These are phyloP conservation scores for Stenoptilia bipunctidactyla DNA, from an alignment of 2,888 invertebrate genomes.

Conservation along the genomic window DNA sequence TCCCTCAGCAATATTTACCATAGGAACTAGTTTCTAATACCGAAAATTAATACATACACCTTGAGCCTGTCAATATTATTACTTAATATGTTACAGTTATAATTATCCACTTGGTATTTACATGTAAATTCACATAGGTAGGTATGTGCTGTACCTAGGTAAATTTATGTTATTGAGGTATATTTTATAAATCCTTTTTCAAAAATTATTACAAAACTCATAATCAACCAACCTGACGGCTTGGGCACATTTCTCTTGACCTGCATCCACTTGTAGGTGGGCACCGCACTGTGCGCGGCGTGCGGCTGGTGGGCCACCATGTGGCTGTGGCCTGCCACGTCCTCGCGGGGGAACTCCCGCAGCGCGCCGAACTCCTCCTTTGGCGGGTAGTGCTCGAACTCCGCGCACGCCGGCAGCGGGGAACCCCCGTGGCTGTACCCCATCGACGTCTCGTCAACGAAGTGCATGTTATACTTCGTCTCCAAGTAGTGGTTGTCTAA, in stretches of 20 bases:
- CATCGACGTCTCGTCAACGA: constrained; percentile 52
- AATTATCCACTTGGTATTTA: no score
- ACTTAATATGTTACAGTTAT: no score
- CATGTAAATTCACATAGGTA: no score
- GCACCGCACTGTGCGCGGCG: constrained; percentile 76
- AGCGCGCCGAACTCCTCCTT: constrained; percentile 72
- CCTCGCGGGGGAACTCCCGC: constrained; percentile 43
- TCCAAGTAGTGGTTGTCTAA: constrained; percentile 62
- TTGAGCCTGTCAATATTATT: no score
- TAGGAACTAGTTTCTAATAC: no score
- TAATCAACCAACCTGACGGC: constrained; percentile 80
- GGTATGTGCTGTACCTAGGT: no score
- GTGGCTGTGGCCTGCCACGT: constrained; percentile 38
- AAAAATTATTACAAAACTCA: no score
- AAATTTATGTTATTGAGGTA: no score
- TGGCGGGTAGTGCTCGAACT: constrained; percentile 73
- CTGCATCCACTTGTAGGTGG: constrained; percentile 99
- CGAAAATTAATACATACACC: no score
- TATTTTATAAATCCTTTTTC: no score
- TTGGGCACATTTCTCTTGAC: constrained; percentile 97
- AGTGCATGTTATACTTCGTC: constrained; percentile 67
- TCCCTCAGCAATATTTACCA: no score
- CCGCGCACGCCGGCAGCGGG: constrained; percentile 69
- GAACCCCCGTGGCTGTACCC: constrained; percentile 58
- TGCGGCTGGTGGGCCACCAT: constrained; percentile 42